Percentiles rank a stretch among this genome's conserved stretches.
Evolutionary conservation across 2,113 vertebrate species (phyloP).

Genomic region (Scomber japonicus): DNA sequence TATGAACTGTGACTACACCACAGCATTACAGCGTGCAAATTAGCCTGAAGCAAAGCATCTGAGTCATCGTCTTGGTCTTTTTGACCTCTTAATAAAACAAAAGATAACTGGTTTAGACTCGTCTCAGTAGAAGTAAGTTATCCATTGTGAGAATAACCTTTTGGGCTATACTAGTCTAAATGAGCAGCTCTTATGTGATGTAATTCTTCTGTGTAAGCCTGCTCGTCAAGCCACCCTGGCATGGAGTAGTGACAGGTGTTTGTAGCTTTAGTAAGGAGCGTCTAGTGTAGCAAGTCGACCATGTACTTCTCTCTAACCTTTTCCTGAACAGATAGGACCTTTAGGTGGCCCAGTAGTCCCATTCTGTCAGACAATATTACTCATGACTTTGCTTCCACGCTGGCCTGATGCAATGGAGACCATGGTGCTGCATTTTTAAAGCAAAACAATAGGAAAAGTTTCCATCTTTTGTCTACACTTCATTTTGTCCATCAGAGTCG

Average conservation of each 20-base stretch:
- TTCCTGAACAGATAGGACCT: slow-evolving; percentile 15
- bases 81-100: neutral
- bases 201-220: too few species aligned
- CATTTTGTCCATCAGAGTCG: neutral
- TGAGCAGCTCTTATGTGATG: too few species aligned
- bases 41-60: neutral
- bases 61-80: neutral
- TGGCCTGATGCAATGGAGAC: neutral
- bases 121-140: neutral
- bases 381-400: slow-evolving; percentile 16
- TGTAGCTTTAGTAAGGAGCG: too few species aligned
- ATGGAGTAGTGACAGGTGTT: too few species aligned
- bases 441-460: neutral
- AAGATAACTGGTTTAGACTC: neutral
- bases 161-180: too few species aligned
- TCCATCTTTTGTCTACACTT: neutral
- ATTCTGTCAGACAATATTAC: slow-evolving; percentile 16
- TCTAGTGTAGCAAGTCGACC: neutral
- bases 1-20: neutral
- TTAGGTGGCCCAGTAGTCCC: slow-evolving; percentile 1
- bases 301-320: neutral
- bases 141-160: neutral
- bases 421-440: neutral
- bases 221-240: too few species aligned
- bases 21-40: neutral